Evolutionary conservation across 2,888 invertebrate species (phyloP).

Genomic region (Cheilosia pagana): DNA sequence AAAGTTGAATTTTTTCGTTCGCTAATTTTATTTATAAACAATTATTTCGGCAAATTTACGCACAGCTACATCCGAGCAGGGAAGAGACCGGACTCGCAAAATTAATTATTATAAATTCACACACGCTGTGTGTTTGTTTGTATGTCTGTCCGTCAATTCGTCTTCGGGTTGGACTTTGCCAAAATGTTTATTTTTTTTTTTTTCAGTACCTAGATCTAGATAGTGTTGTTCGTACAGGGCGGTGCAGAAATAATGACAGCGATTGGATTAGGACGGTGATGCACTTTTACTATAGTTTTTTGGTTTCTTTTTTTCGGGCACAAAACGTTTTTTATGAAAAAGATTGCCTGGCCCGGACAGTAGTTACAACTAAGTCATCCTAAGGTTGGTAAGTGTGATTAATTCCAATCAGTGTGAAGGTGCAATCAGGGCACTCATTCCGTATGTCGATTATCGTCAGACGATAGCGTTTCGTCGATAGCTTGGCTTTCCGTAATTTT

Average conservation of each 20-base stretch:
- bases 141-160: conserved; percentile 13
- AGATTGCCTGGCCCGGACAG: no score
- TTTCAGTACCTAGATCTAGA: no score
- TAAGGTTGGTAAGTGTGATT: no score
- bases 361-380: no score
- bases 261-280: background rate
- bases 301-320: no score
- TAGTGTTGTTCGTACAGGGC: background rate
- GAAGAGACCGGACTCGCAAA: conserved; percentile 1
- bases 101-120: conserved; percentile 48
- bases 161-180: conserved; percentile 30
- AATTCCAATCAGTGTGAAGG: no score
- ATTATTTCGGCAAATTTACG: conserved; percentile 53
- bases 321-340: no score
- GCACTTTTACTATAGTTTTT: no score
- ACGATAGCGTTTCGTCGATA: no score
- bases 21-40: conserved; percentile 61
- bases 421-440: no score
- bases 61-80: conserved; percentile 13
- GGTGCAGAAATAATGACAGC: background rate
- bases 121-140: conserved; percentile 1
- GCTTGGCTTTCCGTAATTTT: no score
- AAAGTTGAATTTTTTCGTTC: conserved; percentile 19
- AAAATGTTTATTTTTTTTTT: background rate
- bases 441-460: no score